Conservation (phyloP, 2,888 invertebrate genomes). For the Dasysyrphus albostriatus region DNA sequence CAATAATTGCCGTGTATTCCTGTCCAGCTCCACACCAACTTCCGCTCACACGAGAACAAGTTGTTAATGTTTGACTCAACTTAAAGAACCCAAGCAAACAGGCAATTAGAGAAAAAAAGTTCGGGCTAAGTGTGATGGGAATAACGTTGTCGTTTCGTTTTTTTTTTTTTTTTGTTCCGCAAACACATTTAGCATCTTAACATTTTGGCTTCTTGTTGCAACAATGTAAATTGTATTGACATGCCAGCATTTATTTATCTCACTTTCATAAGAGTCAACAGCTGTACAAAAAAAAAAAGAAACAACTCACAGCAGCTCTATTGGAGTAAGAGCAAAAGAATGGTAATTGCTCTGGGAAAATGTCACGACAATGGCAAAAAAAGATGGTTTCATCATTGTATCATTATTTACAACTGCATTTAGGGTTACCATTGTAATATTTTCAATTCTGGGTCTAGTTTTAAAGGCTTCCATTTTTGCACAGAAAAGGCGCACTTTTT, state of each 20-base stretch:
- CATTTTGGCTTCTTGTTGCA: conserved; percentile 25
- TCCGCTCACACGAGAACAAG: conserved; percentile 50
- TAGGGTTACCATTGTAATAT: background rate
- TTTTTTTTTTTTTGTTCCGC: background rate
- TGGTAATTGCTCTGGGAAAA: conserved; percentile 75
- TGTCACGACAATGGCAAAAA: conserved; percentile 70
- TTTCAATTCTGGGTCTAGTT: background rate
- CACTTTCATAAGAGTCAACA: conserved; percentile 47
- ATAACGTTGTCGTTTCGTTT: conserved; percentile 1
- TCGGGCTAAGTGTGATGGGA: conserved; percentile 3
- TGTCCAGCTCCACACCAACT: conserved; percentile 37
- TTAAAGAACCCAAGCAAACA: background rate
- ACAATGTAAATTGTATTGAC: conserved; percentile 56
- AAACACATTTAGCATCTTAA: conserved; percentile 27
- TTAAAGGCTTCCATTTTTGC: background rate
- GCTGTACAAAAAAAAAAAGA: background rate
- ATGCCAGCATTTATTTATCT: conserved; percentile 64
- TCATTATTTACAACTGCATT: conserved; percentile 59
- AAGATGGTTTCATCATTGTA: conserved; percentile 71
- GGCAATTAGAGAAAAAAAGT: conserved; percentile 1
- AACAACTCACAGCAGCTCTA: background rate
- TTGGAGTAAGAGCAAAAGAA: conserved; percentile 56
- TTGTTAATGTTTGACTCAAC: background rate
- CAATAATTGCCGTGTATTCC: conserved; percentile 37
- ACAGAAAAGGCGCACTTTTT: too few species aligned